phyloP scores from a whole-genome alignment of 2,797 vertebrate genomes.

The Sebastes nivosus region DNA sequence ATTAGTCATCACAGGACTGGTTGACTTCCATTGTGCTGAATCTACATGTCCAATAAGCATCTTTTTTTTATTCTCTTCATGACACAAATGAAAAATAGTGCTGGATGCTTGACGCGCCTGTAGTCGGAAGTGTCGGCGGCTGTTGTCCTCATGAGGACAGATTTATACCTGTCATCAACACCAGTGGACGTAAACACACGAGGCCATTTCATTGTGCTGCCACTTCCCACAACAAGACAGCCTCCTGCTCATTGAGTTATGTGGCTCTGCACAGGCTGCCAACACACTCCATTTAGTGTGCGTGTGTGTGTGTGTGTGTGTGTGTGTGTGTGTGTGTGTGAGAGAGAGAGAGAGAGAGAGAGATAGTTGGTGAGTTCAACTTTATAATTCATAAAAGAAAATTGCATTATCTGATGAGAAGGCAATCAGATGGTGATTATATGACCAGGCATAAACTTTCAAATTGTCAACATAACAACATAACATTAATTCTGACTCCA shows the following conservation, averaged over 20 bases:
- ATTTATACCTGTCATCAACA: constrained; percentile 80
- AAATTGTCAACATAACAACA: background rate
- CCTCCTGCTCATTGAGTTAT: constrained; percentile 53
- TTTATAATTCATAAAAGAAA: background rate
- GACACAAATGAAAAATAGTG: constrained; percentile 52
- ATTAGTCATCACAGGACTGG: background rate
- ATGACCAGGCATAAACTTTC: background rate
- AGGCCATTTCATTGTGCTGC: constrained; percentile 73
- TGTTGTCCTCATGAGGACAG: constrained; percentile 59
- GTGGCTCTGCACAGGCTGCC: constrained; percentile 19
- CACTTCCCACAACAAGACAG: constrained; percentile 69
- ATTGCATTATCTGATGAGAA: background rate
- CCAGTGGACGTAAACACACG: constrained; percentile 71
- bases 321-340: constrained; percentile 25
- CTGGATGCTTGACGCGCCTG: constrained; percentile 49
- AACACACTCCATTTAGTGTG: background rate
- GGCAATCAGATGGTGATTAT: background rate
- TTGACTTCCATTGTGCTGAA: background rate
- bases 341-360: no score
- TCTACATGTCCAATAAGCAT: background rate
- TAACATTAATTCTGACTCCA: background rate
- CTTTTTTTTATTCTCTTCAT: background rate
- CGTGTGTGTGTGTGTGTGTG: constrained; percentile 2
- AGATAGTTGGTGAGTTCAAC: background rate
- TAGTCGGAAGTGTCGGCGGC: constrained; percentile 55